phyloP scores from a whole-genome alignment of 92 coral and sea anemone genomes.

The Zoanthus sociatus region DNA sequence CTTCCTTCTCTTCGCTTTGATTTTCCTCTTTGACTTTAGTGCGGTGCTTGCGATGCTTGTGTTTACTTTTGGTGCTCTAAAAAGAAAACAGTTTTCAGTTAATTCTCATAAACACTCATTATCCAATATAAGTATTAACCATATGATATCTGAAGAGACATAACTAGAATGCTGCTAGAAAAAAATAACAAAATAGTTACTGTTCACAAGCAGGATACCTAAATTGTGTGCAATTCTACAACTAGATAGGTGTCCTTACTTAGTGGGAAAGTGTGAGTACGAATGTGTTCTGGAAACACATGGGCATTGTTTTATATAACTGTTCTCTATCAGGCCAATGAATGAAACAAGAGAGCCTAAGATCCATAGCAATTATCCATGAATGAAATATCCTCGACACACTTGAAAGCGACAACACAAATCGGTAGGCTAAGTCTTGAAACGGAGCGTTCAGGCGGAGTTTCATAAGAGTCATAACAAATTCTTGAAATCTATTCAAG shows the following conservation, averaged over 20 bases:
- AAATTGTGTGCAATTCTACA: too few relatives aligned
- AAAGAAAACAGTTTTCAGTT: background rate
- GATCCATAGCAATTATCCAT: background rate
- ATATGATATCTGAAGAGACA: too few relatives aligned
- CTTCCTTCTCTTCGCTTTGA: conserved; percentile 64
- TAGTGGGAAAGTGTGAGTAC: background rate
- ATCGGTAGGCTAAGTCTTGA: background rate
- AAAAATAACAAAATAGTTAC: too few relatives aligned
- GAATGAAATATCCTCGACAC: background rate
- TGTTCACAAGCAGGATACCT: too few relatives aligned
- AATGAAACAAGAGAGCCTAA: background rate
- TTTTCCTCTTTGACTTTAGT: conserved; percentile 66
- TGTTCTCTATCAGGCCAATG: background rate
- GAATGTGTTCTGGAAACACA: background rate
- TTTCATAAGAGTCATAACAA: background rate
- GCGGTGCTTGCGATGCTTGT: conserved; percentile 77
- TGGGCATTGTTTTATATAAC: background rate
- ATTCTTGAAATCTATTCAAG: background rate
- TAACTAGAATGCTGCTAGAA: too few relatives aligned
- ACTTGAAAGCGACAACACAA: background rate
- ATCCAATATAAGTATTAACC: too few relatives aligned
- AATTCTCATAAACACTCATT: background rate
- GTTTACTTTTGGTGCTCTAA: conserved; percentile 79
- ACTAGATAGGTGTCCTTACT: too few relatives aligned
- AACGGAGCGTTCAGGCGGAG: background rate